phyloP scores from a whole-genome alignment of 2,113 vertebrate species.

The Sminthopsis crassicaudata region DNA sequence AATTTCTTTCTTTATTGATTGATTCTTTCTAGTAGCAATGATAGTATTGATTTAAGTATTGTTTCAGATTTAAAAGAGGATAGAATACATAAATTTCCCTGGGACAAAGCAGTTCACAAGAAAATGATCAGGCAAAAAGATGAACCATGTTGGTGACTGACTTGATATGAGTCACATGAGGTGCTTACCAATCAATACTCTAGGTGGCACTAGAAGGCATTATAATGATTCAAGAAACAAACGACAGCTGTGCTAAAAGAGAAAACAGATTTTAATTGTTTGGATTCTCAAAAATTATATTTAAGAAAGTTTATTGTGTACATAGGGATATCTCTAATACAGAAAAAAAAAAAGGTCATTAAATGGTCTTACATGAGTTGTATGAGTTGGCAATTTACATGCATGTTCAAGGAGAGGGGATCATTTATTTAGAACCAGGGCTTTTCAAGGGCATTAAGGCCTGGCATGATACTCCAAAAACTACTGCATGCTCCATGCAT shows the following conservation, averaged over 20 bases:
- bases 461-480: too few species aligned
- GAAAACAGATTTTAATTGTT: not conserved
- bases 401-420: too few species aligned
- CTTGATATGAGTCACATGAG: not conserved
- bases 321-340: not conserved
- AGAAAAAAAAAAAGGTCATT: not conserved
- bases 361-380: slow-evolving; percentile 12
- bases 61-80: not conserved
- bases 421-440: too few species aligned
- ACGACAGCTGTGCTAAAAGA: not conserved
- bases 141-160: not conserved
- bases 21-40: not conserved
- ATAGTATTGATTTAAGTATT: not conserved
- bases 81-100: not conserved
- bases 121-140: not conserved
- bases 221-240: not conserved
- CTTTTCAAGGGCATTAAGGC: not conserved
- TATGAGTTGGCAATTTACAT: too few species aligned
- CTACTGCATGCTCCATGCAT: too few species aligned
- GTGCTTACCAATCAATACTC: not conserved
- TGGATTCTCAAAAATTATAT: slow-evolving; percentile 41
- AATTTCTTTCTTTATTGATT: not conserved
- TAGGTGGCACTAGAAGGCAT: not conserved
- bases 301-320: slow-evolving; percentile 16
- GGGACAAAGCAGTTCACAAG: not conserved